Conservation (phyloP, 2,113 vertebrate genomes). For the Collichthys lucidus region DNA sequence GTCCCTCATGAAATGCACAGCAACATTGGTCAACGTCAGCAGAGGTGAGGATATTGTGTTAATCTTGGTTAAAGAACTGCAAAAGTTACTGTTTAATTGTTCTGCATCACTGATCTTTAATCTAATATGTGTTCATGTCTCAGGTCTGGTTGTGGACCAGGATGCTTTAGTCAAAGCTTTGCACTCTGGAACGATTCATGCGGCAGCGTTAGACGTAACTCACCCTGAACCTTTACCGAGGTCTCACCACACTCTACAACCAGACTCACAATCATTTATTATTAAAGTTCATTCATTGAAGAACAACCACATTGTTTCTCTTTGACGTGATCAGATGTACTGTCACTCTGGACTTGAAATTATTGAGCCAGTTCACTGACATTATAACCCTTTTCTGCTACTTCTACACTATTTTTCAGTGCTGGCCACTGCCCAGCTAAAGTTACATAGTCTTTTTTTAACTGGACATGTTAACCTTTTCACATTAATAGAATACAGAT, state of each 20-base stretch:
- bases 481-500: not conserved
- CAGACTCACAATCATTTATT: not conserved
- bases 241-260: slow-evolving; percentile 47
- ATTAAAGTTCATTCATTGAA: not conserved
- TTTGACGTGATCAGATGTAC: not conserved
- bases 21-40: slow-evolving; percentile 79
- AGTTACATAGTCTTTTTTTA: not conserved
- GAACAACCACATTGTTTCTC: too few species aligned
- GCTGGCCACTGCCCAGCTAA: not conserved
- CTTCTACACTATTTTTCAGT: not conserved
- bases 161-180: slow-evolving; percentile 82
- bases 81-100: not conserved
- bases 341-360: not conserved
- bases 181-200: slow-evolving; percentile 63
- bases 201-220: slow-evolving; percentile 82
- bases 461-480: not conserved
- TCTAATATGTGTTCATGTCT: not conserved
- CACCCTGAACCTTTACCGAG: slow-evolving; percentile 84
- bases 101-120: not conserved
- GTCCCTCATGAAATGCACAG: slow-evolving; percentile 77
- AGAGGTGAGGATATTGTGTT: slow-evolving; percentile 49
- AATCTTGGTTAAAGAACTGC: not conserved
- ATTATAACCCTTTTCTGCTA: not conserved
- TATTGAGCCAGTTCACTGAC: not conserved
- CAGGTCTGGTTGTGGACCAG: slow-evolving; percentile 84